phyloP scores from a whole-genome alignment of 2,888 invertebrate species.

The Halictus ligatus region DNA sequence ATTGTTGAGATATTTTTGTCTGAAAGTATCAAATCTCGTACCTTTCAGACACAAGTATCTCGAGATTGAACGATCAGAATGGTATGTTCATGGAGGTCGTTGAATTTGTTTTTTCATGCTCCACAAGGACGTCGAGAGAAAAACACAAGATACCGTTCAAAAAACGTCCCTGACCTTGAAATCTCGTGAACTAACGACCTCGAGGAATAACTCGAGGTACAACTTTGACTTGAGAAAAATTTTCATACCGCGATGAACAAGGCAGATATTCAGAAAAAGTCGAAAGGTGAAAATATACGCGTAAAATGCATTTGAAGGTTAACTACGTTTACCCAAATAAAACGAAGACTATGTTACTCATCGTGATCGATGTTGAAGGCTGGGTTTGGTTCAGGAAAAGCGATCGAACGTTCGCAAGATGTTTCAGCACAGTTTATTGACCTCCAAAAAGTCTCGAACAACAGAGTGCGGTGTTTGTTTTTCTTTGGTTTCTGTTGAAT shows the following conservation, averaged over 20 bases:
- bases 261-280: neutral
- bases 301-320: neutral
- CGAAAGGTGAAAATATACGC: neutral
- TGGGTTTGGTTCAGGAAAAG: neutral
- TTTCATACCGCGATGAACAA: neutral
- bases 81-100: too few relatives aligned
- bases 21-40: neutral
- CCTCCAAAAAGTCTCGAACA: conserved; percentile 51
- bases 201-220: neutral
- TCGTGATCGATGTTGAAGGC: neutral
- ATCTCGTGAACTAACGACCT: too few relatives aligned
- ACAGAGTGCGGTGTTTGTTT: conserved; percentile 40
- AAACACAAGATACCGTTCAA: neutral
- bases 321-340: neutral
- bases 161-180: neutral
- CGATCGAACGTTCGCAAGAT: neutral
- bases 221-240: neutral
- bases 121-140: neutral
- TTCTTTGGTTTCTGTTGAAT: conserved; percentile 51
- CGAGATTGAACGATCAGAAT: neutral
- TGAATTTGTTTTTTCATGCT: too few relatives aligned
- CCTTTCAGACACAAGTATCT: neutral
- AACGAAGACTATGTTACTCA: neutral
- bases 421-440: conserved; percentile 62
- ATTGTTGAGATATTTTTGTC: neutral